These are phyloP conservation scores for Philotrypesis tridentata DNA, from an alignment of 1,140 invertebrate species.

Conservation along the genomic window DNA sequence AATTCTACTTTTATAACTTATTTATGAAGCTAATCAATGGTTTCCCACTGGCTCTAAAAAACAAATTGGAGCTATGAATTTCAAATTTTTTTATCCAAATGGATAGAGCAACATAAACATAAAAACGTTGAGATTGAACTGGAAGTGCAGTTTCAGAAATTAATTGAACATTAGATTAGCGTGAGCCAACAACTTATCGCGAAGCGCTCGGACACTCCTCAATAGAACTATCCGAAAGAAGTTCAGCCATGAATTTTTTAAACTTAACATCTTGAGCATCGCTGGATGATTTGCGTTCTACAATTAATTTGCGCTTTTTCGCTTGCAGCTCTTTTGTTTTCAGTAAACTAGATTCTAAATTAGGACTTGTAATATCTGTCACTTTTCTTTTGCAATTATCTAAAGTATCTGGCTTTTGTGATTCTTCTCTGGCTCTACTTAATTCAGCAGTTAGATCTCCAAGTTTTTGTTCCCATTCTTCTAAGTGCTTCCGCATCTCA, in stretches of 20 bases:
- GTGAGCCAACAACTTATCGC: conserved; percentile 1
- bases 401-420: conserved; percentile 61
- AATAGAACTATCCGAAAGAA: conserved; percentile 39
- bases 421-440: conserved; percentile 71
- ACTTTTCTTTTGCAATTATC: conserved; percentile 65
- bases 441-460: conserved; percentile 74
- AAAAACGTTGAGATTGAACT: conserved; percentile 18
- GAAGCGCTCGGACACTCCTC: conserved; percentile 4
- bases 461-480: conserved; percentile 76
- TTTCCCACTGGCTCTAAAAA: not conserved
- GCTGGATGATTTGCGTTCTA: conserved; percentile 66
- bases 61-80: not conserved
- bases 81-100: not conserved
- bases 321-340: conserved; percentile 64
- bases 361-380: conserved; percentile 59
- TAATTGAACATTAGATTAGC: not conserved
- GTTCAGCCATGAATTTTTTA: conserved; percentile 67
- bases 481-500: conserved; percentile 75
- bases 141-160: conserved; percentile 16
- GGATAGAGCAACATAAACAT: not conserved
- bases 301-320: conserved; percentile 71
- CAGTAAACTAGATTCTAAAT: conserved; percentile 50
- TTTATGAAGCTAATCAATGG: not conserved
- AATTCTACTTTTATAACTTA: conserved; percentile 11
- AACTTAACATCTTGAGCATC: conserved; percentile 69